These are phyloP conservation scores for Lycocerus yunnanus DNA, from an alignment of 2,888 invertebrate genomes.

Conservation along the genomic window DNA sequence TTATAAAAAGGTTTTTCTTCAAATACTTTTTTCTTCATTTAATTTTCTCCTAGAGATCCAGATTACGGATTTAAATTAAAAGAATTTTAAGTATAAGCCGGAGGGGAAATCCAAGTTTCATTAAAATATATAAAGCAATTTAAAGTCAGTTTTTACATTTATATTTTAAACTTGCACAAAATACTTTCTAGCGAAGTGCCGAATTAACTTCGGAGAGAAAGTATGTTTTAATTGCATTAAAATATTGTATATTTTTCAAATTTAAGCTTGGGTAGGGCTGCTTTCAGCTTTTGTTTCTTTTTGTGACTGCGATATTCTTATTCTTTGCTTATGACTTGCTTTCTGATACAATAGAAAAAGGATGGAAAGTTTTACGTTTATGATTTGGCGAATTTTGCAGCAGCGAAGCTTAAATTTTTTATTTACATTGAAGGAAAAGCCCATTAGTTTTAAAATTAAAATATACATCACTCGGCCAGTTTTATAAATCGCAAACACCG, in stretches of 20 bases:
- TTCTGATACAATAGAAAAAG: conserved; percentile 28
- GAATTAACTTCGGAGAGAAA: conserved; percentile 41
- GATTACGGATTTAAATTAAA: conserved; percentile 43
- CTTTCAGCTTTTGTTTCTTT: conserved; percentile 23
- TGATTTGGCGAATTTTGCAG: conserved; percentile 43
- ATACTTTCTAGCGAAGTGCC: conserved; percentile 38
- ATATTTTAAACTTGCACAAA: conserved; percentile 40
- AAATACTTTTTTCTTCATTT: conserved; percentile 35
- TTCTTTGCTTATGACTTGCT: conserved; percentile 16
- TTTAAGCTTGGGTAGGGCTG: conserved; percentile 38
- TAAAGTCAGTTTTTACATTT: conserved; percentile 43
- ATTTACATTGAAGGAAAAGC: conserved; percentile 51
- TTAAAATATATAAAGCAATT: conserved; percentile 47
- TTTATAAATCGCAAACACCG: conserved; percentile 43
- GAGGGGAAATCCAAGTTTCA: conserved; percentile 44
- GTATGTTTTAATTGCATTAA: conserved; percentile 49
- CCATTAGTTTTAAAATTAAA: conserved; percentile 56
- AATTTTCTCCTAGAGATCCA: conserved; percentile 33
- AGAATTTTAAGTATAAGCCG: conserved; percentile 43
- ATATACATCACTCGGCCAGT: conserved; percentile 52
- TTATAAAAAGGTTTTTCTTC: conserved; percentile 26
- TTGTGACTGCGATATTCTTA: conserved; percentile 13
- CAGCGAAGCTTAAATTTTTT: conserved; percentile 48
- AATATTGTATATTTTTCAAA: conserved; percentile 46
- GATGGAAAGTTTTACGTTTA: conserved; percentile 46